A percentile compares a stretch with the other conserved stretches of the same genome.
Conservation (phyloP, 2,113 vertebrate genomes). For the Cyprinodon brontotheroides region DNA sequence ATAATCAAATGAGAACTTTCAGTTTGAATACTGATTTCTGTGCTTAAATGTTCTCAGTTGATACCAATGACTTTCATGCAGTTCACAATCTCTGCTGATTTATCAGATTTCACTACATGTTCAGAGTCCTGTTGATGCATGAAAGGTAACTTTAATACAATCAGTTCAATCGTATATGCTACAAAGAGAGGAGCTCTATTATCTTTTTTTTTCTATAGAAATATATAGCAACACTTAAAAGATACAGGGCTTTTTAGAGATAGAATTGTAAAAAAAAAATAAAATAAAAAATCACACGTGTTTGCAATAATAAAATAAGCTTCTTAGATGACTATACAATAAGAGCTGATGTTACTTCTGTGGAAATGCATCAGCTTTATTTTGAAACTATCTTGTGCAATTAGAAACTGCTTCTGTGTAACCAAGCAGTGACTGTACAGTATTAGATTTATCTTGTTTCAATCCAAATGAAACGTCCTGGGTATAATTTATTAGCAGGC, state of each 20-base stretch:
- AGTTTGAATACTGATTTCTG: neutral
- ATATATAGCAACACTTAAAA: conserved; percentile 16
- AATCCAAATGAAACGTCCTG: conserved; percentile 39
- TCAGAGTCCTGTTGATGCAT: neutral
- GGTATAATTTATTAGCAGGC: conserved; percentile 34
- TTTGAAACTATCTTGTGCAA: conserved; percentile 31
- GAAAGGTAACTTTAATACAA: neutral
- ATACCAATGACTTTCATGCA: neutral
- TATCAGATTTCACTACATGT: conserved; percentile 12
- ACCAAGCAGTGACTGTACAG: conserved; percentile 31
- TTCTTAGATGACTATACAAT: conserved; percentile 8
- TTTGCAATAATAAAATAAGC: conserved; percentile 19
- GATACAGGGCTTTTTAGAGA: conserved; percentile 3
- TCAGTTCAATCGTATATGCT: conserved; percentile 10
- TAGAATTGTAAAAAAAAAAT: conserved; percentile 10
- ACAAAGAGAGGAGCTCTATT: neutral
- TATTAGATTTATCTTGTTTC: conserved; percentile 15
- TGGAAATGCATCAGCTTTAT: conserved; percentile 4
- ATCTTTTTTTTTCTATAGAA: neutral
- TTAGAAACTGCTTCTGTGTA: conserved; percentile 19
- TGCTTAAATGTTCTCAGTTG: conserved; percentile 1
- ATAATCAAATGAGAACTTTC: neutral
- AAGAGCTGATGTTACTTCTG: neutral
- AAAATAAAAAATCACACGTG: conserved; percentile 22
- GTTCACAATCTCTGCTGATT: conserved; percentile 8